phyloP scores from a whole-genome alignment of 37 sponge, comb jelly and placozoan species.

The Geodia barretti region DNA sequence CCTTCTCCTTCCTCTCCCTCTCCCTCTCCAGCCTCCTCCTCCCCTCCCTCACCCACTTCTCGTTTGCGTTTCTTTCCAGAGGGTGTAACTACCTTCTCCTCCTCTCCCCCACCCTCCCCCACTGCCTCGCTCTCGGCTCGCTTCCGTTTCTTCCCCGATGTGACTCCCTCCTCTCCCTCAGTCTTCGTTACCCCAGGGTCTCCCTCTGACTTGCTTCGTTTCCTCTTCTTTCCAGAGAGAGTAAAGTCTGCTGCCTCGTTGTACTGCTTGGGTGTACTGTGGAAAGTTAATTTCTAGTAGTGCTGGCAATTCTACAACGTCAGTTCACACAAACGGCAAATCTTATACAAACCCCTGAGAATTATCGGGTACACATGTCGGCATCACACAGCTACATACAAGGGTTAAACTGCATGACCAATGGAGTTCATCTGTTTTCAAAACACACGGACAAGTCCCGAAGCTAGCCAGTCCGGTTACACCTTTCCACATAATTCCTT shows the following conservation, averaged over 20 bases:
- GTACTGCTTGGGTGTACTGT: slow-evolving; percentile 67
- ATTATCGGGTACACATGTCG: too few relatives aligned
- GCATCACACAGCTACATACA: not conserved
- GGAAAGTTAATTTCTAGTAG: not conserved
- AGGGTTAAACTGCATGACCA: too few relatives aligned
- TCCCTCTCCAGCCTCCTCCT: slow-evolving; percentile 23
- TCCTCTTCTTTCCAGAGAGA: slow-evolving; percentile 50
- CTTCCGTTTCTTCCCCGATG: not conserved
- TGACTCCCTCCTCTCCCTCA: slow-evolving; percentile 17
- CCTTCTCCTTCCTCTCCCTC: slow-evolving; percentile 29
- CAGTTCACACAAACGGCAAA: not conserved
- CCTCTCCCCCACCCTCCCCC: too few relatives aligned
- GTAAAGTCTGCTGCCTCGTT: slow-evolving; percentile 68
- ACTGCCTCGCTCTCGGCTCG: not conserved
- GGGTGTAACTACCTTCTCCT: not conserved
- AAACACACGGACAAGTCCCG: too few relatives aligned
- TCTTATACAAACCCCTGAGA: too few relatives aligned
- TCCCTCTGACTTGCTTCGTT: slow-evolving; percentile 43
- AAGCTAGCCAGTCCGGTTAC: too few relatives aligned
- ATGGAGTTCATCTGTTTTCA: too few relatives aligned
- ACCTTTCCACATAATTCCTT: too few relatives aligned
- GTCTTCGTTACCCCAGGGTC: not conserved
- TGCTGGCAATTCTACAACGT: not conserved
- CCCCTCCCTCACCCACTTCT: not conserved
- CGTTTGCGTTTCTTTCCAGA: not conserved